Conservation (phyloP, 1,140 invertebrate genomes). For the Drusus annulatus region DNA sequence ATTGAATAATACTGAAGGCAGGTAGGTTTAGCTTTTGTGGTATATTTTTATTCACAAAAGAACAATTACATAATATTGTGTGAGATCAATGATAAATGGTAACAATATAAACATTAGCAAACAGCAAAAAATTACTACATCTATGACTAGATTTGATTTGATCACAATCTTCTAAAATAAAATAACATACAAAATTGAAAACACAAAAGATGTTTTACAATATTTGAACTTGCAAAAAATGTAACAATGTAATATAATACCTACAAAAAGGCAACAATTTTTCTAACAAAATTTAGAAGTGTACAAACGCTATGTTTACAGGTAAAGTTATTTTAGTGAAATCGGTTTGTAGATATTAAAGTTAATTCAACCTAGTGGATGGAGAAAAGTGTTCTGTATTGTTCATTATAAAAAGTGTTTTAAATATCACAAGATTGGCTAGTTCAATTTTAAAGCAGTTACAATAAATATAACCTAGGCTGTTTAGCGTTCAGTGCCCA, state of each 20-base stretch:
- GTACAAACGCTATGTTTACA: not conserved
- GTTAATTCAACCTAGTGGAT: not conserved
- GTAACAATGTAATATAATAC: not conserved
- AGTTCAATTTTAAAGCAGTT: constrained; percentile 14
- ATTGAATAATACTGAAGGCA: not conserved
- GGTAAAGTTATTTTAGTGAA: constrained; percentile 2
- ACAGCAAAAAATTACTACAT: constrained; percentile 17
- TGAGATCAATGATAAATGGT: not conserved
- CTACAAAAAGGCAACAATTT: constrained; percentile 1
- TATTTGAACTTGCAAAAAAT: constrained; percentile 12
- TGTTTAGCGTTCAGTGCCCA: not conserved
- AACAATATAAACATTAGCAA: constrained; percentile 12
- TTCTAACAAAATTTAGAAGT: not conserved
- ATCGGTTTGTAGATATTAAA: not conserved
- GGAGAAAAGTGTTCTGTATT: not conserved
- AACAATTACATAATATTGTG: constrained; percentile 10
- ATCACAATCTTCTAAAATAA: constrained; percentile 28
- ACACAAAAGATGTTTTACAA: constrained; percentile 28
- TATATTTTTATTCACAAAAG: constrained; percentile 14
- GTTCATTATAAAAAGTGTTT: constrained; percentile 26
- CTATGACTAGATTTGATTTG: constrained; percentile 15
- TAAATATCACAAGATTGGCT: constrained; percentile 25
- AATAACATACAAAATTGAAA: constrained; percentile 3
- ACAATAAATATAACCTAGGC: constrained; percentile 16
- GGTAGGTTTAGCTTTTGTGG: not conserved